Percentiles rank a stretch among this genome's conserved stretches.
These are phyloP conservation scores for Eupeodes latifasciatus DNA, from an alignment of 2,888 invertebrate genomes.

Conservation along the genomic window DNA sequence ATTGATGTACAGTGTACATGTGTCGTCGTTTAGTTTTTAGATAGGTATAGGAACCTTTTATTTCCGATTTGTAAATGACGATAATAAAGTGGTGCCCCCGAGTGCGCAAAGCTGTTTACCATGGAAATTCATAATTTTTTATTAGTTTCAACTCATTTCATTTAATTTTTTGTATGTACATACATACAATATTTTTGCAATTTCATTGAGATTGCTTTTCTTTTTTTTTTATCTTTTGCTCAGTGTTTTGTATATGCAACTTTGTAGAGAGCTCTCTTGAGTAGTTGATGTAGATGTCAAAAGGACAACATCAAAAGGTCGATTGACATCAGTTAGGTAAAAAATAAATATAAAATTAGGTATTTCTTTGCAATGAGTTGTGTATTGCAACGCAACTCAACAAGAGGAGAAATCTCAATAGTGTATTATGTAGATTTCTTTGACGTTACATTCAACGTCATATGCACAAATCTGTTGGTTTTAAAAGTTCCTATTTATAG, in stretches of 20 bases:
- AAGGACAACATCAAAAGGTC: conserved; percentile 26
- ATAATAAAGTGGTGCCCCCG: conserved; percentile 45
- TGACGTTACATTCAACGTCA: not conserved
- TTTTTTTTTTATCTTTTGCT: not conserved
- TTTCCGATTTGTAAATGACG: conserved; percentile 49
- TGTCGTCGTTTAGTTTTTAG: not conserved
- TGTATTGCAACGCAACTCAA: not conserved
- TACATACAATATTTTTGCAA: not conserved
- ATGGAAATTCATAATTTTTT: conserved; percentile 32
- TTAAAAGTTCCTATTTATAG: not conserved
- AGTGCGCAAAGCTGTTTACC: conserved; percentile 32
- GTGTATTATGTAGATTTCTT: not conserved
- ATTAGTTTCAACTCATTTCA: conserved; percentile 1
- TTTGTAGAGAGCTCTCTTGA: conserved; percentile 10
- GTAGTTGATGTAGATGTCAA: conserved; percentile 12
- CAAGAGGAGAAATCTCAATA: not conserved
- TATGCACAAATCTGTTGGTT: not conserved
- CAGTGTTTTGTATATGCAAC: not conserved
- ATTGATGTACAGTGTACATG: not conserved
- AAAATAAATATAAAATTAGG: not conserved
- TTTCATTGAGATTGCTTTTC: conserved; percentile 21
- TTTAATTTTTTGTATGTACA: not conserved
- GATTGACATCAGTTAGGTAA: conserved; percentile 9
- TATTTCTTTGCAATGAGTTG: conserved; percentile 4
- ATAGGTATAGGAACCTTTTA: not conserved